phyloP scores from a whole-genome alignment of 2,888 invertebrate species.

The Caenorhabditis imperialis region DNA sequence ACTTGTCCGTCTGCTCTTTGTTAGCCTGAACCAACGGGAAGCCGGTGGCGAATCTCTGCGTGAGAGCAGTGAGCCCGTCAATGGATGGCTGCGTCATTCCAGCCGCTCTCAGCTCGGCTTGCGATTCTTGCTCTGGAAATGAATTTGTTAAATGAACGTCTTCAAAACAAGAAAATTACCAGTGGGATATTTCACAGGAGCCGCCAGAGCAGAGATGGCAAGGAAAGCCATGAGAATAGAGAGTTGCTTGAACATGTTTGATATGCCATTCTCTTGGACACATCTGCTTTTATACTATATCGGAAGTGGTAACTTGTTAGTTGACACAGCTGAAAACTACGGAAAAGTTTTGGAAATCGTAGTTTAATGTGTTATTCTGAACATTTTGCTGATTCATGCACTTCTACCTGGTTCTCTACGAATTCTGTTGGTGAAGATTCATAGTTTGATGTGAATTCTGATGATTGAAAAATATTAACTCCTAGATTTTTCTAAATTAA shows the following conservation, averaged over 20 bases:
- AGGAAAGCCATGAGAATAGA: conserved; percentile 3
- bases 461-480: too few relatives aligned
- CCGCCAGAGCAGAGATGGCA: neutral
- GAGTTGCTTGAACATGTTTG: conserved; percentile 1
- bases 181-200: conserved; percentile 1
- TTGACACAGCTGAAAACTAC: too few relatives aligned
- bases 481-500: too few relatives aligned
- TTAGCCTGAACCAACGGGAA: conserved; percentile 11
- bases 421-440: too few relatives aligned
- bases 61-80: conserved; percentile 11
- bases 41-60: neutral
- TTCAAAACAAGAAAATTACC: neutral
- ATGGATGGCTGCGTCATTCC: conserved; percentile 29
- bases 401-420: too few relatives aligned
- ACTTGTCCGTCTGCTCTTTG: conserved; percentile 9
- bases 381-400: too few relatives aligned
- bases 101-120: conserved; percentile 7
- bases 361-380: too few relatives aligned
- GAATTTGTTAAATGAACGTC: neutral
- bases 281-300: too few relatives aligned
- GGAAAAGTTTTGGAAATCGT: too few relatives aligned
- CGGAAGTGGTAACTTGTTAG: too few relatives aligned
- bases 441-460: too few relatives aligned
- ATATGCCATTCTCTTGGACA: too few relatives aligned
- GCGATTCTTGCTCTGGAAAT: conserved; percentile 1